Evolutionary conservation across 2,797 vertebrate genomes (phyloP).

Genomic region (Chromis chromis): DNA sequence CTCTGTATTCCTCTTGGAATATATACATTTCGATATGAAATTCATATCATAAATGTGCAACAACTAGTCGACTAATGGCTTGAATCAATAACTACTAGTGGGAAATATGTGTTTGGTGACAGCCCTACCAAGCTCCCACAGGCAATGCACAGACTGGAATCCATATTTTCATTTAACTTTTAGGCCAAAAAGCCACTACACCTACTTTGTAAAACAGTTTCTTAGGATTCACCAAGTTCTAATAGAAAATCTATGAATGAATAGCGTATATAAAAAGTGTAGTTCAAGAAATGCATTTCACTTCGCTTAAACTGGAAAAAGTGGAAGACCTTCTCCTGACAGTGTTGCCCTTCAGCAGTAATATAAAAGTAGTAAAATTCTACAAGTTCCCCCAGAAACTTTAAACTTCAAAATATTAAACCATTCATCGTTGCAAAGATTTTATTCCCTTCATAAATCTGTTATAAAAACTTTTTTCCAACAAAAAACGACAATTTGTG

Average conservation of each 20-base stretch:
- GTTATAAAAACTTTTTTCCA: constrained; percentile 11
- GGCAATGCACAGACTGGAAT: neutral
- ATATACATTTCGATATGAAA: no score
- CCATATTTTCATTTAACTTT: neutral
- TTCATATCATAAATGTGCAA: no score
- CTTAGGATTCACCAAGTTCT: no score
- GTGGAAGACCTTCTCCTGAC: constrained; percentile 6
- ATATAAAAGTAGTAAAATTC: constrained; percentile 1
- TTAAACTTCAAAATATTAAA: constrained; percentile 28
- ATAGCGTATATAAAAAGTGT: neutral
- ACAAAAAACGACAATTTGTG: constrained; percentile 4
- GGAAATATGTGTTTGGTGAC: no score
- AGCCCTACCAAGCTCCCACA: neutral
- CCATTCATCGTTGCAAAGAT: neutral
- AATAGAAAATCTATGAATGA: neutral
- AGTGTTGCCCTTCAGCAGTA: constrained; percentile 27
- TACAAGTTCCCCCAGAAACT: neutral
- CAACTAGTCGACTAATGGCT: no score
- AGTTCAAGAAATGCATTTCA: neutral
- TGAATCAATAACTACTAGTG: no score
- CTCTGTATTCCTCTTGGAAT: no score
- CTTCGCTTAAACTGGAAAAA: constrained; percentile 13
- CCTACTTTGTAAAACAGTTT: neutral
- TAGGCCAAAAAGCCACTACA: neutral
- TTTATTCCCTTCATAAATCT: constrained; percentile 23